Percentiles rank a stretch among this genome's conserved stretches.
Conservation (phyloP, 2,113 vertebrate genomes). For the Micronycteris hirsuta region DNA sequence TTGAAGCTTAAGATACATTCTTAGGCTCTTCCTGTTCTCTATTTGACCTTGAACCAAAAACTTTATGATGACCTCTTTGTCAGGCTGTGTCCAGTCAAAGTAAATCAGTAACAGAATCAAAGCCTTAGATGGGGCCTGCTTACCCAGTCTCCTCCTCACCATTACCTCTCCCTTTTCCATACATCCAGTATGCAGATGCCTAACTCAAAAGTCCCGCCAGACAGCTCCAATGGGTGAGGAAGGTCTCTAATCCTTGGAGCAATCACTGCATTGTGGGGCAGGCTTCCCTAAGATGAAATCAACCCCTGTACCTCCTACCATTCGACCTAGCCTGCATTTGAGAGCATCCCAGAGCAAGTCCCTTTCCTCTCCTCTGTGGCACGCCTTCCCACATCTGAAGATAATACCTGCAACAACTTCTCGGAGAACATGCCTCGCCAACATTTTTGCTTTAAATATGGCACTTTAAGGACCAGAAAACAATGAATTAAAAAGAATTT, state of each 20-base stretch:
- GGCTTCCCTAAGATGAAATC: background rate
- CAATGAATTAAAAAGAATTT: background rate
- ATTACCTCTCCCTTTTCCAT: background rate
- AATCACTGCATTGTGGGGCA: background rate
- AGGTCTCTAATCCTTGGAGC: background rate
- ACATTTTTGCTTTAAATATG: background rate
- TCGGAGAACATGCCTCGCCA: background rate
- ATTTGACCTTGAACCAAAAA: slow-evolving; percentile 16
- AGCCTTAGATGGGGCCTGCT: background rate
- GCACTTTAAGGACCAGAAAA: background rate
- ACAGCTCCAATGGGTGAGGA: background rate
- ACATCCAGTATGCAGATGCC: background rate
- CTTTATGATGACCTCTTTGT: background rate
- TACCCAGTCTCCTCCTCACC: background rate
- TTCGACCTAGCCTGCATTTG: background rate
- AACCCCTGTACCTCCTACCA: background rate
- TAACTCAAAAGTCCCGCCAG: background rate
- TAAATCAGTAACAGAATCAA: background rate
- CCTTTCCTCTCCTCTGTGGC: background rate
- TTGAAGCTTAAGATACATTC: background rate
- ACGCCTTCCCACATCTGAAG: background rate
- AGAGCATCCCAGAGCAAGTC: background rate
- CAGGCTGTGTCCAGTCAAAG: background rate
- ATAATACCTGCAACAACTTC: background rate
- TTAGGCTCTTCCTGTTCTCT: background rate